A percentile compares a stretch with the other conserved stretches of the same genome.
Evolutionary conservation across 2,797 vertebrate genomes (phyloP).

Genomic region (Syndactyla subalaris): DNA sequence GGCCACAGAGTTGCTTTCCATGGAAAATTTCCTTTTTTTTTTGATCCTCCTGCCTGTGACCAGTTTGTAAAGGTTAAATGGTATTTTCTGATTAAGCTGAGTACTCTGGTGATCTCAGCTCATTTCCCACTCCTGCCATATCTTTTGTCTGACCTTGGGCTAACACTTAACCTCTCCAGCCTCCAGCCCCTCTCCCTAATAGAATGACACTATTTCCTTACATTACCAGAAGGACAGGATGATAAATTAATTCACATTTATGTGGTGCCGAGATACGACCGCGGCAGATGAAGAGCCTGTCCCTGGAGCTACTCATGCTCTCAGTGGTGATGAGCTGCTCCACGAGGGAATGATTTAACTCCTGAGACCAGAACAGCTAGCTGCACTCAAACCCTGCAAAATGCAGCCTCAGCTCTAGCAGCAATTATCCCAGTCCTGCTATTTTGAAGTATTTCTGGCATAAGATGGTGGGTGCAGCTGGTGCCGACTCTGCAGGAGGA

Average conservation of each 20-base stretch:
- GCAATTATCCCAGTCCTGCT: not conserved
- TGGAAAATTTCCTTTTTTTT: not conserved
- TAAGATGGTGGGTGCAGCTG: not conserved
- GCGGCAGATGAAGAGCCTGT: not conserved
- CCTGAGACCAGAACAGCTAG: not conserved
- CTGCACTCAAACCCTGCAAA: not conserved
- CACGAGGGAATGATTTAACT: not conserved
- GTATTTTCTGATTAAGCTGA: not conserved
- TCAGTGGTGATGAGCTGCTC: not conserved
- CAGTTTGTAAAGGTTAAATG: not conserved
- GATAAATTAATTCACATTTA: not conserved
- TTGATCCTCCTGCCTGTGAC: not conserved
- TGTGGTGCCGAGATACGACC: not conserved
- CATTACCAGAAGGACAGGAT: not conserved
- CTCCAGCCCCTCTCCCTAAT: not conserved
- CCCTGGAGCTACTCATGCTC: not conserved
- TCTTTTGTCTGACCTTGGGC: conserved; percentile 11
- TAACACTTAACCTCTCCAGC: not conserved
- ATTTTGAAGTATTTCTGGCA: not conserved
- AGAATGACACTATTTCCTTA: not conserved
- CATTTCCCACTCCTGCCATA: not conserved
- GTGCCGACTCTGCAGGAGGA: not conserved
- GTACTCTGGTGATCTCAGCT: not conserved
- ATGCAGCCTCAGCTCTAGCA: not conserved
- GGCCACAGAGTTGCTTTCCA: not conserved